These are phyloP conservation scores for Natator depressus DNA, from an alignment of 2,113 vertebrate genomes.

Conservation along the genomic window DNA sequence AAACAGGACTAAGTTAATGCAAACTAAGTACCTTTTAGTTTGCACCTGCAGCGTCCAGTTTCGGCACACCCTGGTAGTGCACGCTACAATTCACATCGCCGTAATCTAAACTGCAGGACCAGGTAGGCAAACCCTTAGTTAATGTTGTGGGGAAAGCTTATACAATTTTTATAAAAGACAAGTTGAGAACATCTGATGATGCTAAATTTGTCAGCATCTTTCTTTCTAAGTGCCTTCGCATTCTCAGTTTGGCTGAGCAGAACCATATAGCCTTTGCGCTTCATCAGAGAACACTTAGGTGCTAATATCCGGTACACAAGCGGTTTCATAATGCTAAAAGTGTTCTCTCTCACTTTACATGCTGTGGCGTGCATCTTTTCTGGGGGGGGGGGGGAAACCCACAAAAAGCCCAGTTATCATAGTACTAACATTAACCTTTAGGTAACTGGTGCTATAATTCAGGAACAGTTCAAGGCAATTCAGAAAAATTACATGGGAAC, in stretches of 20 bases:
- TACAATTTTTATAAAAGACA: conserved; percentile 16
- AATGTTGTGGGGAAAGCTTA: neutral
- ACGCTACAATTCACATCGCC: neutral
- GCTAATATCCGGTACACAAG: neutral
- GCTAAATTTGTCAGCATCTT: neutral
- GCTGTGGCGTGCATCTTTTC: neutral
- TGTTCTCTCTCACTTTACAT: neutral
- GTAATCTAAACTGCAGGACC: neutral
- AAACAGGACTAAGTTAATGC: too few relatives aligned
- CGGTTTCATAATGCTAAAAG: neutral
- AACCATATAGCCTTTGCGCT: neutral
- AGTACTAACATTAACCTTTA: conserved; percentile 48
- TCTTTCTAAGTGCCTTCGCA: neutral
- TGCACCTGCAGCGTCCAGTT: neutral
- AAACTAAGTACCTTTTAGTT: neutral
- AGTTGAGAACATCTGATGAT: neutral
- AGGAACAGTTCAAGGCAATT: conserved; percentile 16
- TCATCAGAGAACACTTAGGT: neutral
- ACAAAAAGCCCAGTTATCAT: neutral
- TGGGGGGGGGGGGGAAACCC: neutral
- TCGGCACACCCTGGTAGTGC: neutral
- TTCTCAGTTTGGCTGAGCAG: neutral
- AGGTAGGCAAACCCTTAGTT: neutral
- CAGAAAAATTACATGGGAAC: neutral
- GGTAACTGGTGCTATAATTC: conserved; percentile 41